Percentiles rank a stretch among this genome's conserved stretches.
Conservation (phyloP, 2,113 vertebrate genomes). For the Zapus hudsonius region DNA sequence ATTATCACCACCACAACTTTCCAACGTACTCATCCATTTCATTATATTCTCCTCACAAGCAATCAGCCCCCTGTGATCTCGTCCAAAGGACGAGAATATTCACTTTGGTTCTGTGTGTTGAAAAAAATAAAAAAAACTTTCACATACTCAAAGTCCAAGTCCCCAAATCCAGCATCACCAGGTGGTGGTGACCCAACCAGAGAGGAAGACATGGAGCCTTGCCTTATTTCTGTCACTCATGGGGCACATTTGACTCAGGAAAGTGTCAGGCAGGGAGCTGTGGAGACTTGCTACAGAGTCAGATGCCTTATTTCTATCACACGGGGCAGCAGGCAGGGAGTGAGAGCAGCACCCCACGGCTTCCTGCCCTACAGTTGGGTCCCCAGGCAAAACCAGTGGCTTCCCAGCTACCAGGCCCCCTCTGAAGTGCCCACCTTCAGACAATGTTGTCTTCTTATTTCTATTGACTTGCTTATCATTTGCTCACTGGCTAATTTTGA, state of each 20-base stretch:
- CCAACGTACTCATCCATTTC: background rate
- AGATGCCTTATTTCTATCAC: background rate
- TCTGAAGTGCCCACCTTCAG: background rate
- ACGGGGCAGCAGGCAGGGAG: background rate
- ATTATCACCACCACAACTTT: background rate
- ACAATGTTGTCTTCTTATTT: background rate
- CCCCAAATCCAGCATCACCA: background rate
- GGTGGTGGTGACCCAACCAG: background rate
- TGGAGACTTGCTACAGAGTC: background rate
- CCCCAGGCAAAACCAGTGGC: background rate
- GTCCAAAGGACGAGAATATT: background rate
- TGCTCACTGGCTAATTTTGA: slow-evolving; percentile 18
- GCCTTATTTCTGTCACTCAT: background rate
- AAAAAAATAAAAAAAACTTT: too few relatives aligned
- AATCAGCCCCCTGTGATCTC: background rate
- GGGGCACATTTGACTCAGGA: background rate
- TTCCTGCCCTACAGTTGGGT: background rate
- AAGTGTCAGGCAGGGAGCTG: background rate
- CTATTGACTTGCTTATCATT: background rate
- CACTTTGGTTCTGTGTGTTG: background rate
- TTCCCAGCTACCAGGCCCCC: background rate
- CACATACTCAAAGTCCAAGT: background rate
- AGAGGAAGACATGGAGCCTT: background rate
- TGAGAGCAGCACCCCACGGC: background rate
- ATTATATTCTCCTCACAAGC: background rate